phyloP scores from a whole-genome alignment of 2,888 invertebrate species.

The Terebella lapidaria region DNA sequence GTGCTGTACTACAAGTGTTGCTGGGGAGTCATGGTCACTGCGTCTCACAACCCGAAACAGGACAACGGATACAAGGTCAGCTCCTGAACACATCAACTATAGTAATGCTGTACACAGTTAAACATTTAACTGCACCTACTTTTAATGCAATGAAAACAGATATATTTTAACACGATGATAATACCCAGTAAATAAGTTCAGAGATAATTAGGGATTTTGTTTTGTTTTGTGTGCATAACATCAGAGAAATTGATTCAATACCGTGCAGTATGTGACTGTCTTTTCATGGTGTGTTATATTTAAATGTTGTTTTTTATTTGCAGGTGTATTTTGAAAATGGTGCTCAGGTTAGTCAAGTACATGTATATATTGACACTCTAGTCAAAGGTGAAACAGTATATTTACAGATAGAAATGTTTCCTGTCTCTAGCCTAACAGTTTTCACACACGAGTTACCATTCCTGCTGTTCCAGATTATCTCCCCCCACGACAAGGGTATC shows the following conservation, averaged over 20 bases:
- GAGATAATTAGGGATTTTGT: too few species aligned
- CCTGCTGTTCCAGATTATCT: conserved; percentile 71
- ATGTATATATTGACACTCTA: background rate
- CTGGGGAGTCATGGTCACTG: conserved; percentile 90
- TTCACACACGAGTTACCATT: too few species aligned
- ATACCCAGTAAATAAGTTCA: too few species aligned
- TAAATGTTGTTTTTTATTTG: conserved; percentile 22
- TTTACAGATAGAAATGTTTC: too few species aligned
- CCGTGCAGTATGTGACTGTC: background rate
- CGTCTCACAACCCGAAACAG: conserved; percentile 91
- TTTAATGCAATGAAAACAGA: too few species aligned
- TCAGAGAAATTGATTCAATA: too few species aligned
- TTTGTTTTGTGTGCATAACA: too few species aligned
- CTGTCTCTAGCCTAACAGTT: too few species aligned
- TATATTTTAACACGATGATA: too few species aligned
- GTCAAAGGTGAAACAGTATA: background rate
- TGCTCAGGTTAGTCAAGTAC: conserved; percentile 65
- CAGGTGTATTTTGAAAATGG: conserved; percentile 90
- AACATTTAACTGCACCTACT: too few species aligned
- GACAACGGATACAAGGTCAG: conserved; percentile 93
- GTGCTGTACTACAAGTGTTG: conserved; percentile 69
- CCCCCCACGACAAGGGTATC: conserved; percentile 85
- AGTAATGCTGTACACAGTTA: too few species aligned
- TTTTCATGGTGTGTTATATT: background rate
- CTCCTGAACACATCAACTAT: too few species aligned